Base-by-base conservation (phyloP, 2,113 vertebrate genomes). In the Chaetodon auriga region DNA sequence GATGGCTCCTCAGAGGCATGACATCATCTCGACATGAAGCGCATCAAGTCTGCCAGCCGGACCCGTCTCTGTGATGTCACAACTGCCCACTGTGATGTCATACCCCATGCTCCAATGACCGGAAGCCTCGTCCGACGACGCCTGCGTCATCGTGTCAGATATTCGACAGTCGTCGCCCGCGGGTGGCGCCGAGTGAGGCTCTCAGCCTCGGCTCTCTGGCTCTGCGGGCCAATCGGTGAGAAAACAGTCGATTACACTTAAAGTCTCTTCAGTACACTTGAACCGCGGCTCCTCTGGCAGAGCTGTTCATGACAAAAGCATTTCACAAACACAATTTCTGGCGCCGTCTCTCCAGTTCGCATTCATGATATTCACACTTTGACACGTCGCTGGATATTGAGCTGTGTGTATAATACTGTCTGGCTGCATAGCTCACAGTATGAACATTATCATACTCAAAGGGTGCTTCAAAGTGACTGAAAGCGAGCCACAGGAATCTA, bases 151-250 rank as follows among this genome's bases (percentile, higher is more conserved):
- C 54, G 0, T 1, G 79, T 97, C 95, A 98, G 88, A 96, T 94
- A 38, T 96, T 97, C 73, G 97, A 97, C 85, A 93, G 95, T 10
- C 96, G 95, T 9, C 97, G 95, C 69, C 97, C 96, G 66, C 97
- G 94, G 16, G 93, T 75, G 90, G 97, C 80, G 0, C 96, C 97
- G n/a, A 99, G 86, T 0, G 97, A 99, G 1, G 96, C 91, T 0
- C 95, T 95, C 82, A 99, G 97, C 53, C 97, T 92, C 0, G 97
- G 97, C 88, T 99, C 97, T 60, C 97, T 89, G 41, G 97, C 97
- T 89, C 97, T 97, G 87, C 92, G 5, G 38, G 38, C 38, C 6
- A 41, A 41, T 12, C 1, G 10, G 35, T 1, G 18, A 60, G 30
- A 58, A 46, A 13, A 58, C 38, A 30, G 2, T 46, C 1, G 8